Base-by-base conservation (phyloP, 1,140 invertebrate genomes). In the Anthonomus grandis region DNA sequence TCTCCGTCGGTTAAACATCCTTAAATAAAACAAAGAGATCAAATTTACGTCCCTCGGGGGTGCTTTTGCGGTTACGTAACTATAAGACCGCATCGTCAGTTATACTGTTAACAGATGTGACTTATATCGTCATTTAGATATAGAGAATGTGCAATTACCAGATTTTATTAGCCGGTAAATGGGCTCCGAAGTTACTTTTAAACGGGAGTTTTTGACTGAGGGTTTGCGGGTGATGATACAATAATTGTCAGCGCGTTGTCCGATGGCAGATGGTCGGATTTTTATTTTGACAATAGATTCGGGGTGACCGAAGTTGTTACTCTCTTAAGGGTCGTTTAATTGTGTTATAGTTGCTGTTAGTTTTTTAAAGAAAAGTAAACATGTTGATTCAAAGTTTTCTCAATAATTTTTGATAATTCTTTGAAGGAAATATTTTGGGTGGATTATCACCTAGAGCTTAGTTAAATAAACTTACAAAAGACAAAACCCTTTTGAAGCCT, bases 161-260 rank as follows among this genome's bases (percentile, higher is more conserved):
- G 25, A 41, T 54, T 59, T 59, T 59, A 59, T 59, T 59, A 54
- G 8, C 42, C 57, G 49, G 47, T 54, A 59, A 59, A 59, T 54
- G 57, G 37, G 27, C 21, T 17, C 15, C n/a, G 23, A 39, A 36
- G 17, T 19, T 36, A 41, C 38, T 41, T 13, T 6, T 36, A 39
- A 36, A 36, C 49, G 25, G 5, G 39, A 38, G 39, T 31, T 22
- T n/a, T 27, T 24, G n/a, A 15, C 45, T 12, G 17, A 4, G 24
- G 44, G 36, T 19, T 23, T 23, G 21, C 25, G 25, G 24, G 21
- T 39, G 12, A 39, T 27, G 44, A 56, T 47, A 47, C 15, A 53
- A 44, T 24, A 22, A 6, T n/a, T 37, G 19, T 10, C 17, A 31
- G 13, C n/a, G 18, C 6, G 12, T 41, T 44, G 36, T 31, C 39